Evolutionary conservation across 2,888 invertebrate species (phyloP), one percentile per base, ranked within the genome.

Genomic region (Lysandra bellargus): DNA sequence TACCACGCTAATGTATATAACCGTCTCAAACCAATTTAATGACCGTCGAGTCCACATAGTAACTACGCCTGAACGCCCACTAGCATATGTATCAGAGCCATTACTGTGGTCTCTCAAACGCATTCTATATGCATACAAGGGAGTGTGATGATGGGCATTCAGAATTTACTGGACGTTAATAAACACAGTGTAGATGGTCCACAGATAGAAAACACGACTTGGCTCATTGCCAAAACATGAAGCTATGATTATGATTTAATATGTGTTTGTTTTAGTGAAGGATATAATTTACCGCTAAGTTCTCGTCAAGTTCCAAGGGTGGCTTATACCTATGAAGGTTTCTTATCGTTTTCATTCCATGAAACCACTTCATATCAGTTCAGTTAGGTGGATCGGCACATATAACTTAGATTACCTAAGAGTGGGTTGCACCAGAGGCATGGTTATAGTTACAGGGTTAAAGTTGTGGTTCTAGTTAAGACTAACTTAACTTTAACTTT

Each of bases 151-250:
- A 81, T 83, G 81, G 80, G 80, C 80, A 78, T 80, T 79, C 80
- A 78, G 80, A 80, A 81, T 82, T 80, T 81, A 79, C 78, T 80
- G 79, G 80, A 81, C 81, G 81, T 78, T 80, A 80, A 81, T 80
- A 78, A 69, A 80, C 69, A 72, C 78, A 23, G 78, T 78, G 78
- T 79, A n/a, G 78, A 79, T 78, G 57, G 78, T 77, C 73, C 78
- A 75, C 79, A 80, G 72, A 76, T 78, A 23, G 75, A 78, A 75
- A 80, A 80, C 72, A 57, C 78, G 61, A 60, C 76, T 75, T 81
- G 80, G 79, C 80, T 74, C 75, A 61, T 33, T 79, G 80, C 80
- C 81, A 81, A 79, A 76, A 76, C 57, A 76, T 53, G 33, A 75
- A 57, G 33, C 33, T 76, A 57, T 82, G 81, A 79, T 82, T 82